These are phyloP conservation scores for Spialia ferax DNA, from an alignment of 2,888 invertebrate species.

Conservation along the genomic window DNA sequence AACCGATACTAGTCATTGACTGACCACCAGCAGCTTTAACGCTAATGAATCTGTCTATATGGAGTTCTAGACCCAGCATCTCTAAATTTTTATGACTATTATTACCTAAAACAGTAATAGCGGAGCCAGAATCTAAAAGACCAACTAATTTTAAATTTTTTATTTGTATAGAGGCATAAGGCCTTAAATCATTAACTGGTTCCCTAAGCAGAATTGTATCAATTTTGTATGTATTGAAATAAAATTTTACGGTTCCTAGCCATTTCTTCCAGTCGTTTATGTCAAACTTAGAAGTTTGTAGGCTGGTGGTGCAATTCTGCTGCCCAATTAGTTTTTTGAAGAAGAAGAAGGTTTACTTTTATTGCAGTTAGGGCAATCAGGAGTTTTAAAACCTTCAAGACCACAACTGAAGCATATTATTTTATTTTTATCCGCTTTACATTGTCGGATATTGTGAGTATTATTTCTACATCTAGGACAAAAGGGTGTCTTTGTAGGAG, in stretches of 20 bases:
- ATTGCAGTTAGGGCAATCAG: background rate
- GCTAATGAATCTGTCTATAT: background rate
- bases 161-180: constrained; percentile 1
- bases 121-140: constrained; percentile 1
- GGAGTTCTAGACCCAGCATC: background rate
- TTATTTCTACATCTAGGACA: background rate
- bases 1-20: background rate
- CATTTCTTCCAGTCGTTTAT: background rate
- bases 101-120: background rate
- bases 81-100: background rate
- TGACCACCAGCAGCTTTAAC: constrained; percentile 8
- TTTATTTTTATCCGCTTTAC: background rate
- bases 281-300: background rate
- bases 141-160: background rate
- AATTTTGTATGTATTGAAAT: background rate
- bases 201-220: constrained; percentile 1
- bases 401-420: background rate
- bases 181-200: background rate
- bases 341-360: background rate
- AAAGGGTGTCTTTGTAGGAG: background rate
- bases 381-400: background rate
- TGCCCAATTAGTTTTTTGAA: background rate
- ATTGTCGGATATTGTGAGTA: background rate
- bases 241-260: background rate
- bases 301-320: background rate